Evolutionary conservation across 2,797 vertebrate genomes (phyloP), one percentile per base, ranked within the genome.

Genomic region (Enteromius paludinosus): DNA sequence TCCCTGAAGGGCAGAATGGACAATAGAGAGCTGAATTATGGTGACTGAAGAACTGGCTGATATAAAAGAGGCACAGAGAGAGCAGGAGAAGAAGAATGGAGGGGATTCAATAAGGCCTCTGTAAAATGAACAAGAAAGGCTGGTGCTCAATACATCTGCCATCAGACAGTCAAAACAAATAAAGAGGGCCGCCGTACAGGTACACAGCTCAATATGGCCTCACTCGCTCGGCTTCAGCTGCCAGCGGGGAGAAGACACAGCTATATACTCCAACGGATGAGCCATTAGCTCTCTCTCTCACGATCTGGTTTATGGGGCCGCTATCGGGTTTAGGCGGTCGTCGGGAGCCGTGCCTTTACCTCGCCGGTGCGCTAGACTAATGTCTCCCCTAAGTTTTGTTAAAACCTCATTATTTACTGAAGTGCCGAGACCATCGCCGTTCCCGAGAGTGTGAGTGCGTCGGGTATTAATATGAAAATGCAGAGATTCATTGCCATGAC

Each of bases 311-410:
- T 87, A 85, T 85, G 82, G 87, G 87, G 87, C 88, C 25, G n/a
- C 62, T 35, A 38, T 28, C 41, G 7, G 85, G 56, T 45, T 83
- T 72, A 79, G 33, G n/a, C n/a, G 25, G 41, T 47, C 30, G 11
- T 59, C 4, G 25, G 59, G 89, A 91, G 87, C 87, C 88, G 5
- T 74, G 71, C 82, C 90, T 87, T 89, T 79, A 86, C 88, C 85
- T 76, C 90, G 85, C 81, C 90, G 89, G 90, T 93, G 90, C 88
- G 84, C 86, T 92, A 88, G 87, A 91, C 91, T 94, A 93, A 94
- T 93, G 92, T 89, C 92, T 95, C 94, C 94, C 94, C 91, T 89
- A 94, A 94, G 94, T 95, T 95, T 94, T 94, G 94, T 95, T 94
- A 95, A 94, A 94, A 93, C 92, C 82, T 90, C 90, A 89, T 94